These are phyloP conservation scores for Cataglyphis albicans DNA, from an alignment of 2,888 invertebrate species.

Conservation along the genomic window DNA sequence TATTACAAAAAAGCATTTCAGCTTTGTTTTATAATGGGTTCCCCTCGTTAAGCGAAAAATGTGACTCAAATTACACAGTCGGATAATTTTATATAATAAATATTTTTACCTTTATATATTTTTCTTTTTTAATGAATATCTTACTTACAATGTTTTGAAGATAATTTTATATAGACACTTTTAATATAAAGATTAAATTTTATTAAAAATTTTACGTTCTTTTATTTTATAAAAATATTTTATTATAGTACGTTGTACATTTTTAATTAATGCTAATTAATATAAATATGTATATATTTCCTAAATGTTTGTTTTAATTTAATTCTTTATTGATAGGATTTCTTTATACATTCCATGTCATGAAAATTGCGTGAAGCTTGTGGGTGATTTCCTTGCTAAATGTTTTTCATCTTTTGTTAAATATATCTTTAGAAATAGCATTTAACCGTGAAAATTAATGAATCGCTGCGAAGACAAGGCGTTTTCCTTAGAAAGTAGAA, in stretches of 20 bases:
- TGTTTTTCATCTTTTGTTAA: constrained; percentile 32
- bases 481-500: constrained; percentile 62
- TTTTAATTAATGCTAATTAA: background rate
- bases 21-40: background rate
- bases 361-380: background rate
- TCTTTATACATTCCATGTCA: background rate
- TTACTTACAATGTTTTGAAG: background rate
- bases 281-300: background rate
- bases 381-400: background rate
- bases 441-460: constrained; percentile 36
- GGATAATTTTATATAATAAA: background rate
- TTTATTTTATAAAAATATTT: background rate
- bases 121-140: background rate
- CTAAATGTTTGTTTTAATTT: background rate
- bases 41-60: constrained; percentile 25
- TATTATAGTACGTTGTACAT: background rate
- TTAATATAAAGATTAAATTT: background rate
- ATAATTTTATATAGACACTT: too few relatives aligned
- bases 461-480: constrained; percentile 51
- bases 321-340: constrained; percentile 1
- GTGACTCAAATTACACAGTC: background rate
- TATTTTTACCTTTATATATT: background rate
- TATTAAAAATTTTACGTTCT: background rate
- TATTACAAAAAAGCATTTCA: constrained; percentile 24
- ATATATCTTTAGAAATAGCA: background rate